Conservation (phyloP, 2,797 vertebrate genomes). For the Thunnus albacares region DNA sequence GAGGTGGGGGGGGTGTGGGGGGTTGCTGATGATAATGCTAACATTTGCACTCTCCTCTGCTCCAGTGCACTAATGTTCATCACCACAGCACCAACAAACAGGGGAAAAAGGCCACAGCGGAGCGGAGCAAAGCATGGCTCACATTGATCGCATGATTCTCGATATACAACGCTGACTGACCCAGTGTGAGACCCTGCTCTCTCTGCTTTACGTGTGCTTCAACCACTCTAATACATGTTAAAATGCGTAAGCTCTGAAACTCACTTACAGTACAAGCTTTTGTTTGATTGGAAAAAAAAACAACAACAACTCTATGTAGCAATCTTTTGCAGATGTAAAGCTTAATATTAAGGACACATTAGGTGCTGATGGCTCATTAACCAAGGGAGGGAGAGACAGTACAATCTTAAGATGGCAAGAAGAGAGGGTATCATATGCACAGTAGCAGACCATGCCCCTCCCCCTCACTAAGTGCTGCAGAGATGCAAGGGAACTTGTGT, state of each 20-base stretch:
- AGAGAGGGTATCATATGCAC: conserved; percentile 76
- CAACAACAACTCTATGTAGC: background rate
- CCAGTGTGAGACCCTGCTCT: conserved; percentile 30
- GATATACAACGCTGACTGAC: conserved; percentile 40
- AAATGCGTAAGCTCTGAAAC: conserved; percentile 5
- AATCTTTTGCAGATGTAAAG: conserved; percentile 41
- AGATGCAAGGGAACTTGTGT: conserved; percentile 62
- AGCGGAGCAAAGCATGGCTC: conserved; percentile 50
- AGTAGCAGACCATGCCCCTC: conserved; percentile 66
- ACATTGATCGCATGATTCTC: conserved; percentile 49
- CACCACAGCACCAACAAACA: conserved; percentile 36
- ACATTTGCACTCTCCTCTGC: conserved; percentile 66
- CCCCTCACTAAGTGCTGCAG: conserved; percentile 80
- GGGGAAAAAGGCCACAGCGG: conserved; percentile 50
- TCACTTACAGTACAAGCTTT: conserved; percentile 38
- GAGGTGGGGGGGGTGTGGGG: background rate
- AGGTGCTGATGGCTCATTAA: conserved; percentile 71
- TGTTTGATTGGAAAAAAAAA: background rate
- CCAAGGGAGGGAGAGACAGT: conserved; percentile 39
- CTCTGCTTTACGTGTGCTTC: conserved; percentile 16
- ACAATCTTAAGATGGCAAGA: conserved; percentile 65
- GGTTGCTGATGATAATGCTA: conserved; percentile 57
- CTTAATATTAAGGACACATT: conserved; percentile 73
- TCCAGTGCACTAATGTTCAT: conserved; percentile 55
- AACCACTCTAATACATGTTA: conserved; percentile 23